Percentiles rank a stretch among this genome's conserved stretches.
Evolutionary conservation across 2,888 invertebrate species (phyloP).

Genomic region (Prostheceraeus crozeri): DNA sequence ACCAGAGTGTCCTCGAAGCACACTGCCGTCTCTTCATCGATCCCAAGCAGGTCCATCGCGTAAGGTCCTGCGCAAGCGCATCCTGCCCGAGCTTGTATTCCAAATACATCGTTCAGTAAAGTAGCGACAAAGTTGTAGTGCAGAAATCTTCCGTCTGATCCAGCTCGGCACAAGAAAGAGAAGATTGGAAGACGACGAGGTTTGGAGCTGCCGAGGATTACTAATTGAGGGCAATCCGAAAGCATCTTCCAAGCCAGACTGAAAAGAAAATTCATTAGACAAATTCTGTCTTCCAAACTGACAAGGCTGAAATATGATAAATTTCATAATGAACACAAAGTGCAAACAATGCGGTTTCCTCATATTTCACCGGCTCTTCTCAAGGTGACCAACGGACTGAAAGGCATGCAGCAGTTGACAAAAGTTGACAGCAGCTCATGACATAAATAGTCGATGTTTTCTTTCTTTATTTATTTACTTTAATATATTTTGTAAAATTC

Average conservation of each 20-base stretch:
- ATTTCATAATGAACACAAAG: too few species aligned
- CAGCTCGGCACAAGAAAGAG: conserved; percentile 37
- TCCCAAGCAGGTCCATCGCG: conserved; percentile 71
- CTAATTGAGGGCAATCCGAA: background rate
- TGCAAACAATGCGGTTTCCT: too few species aligned
- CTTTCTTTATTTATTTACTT: too few species aligned
- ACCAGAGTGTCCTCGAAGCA: conserved; percentile 68
- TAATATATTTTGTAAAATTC: too few species aligned
- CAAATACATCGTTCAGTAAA: conserved; percentile 79
- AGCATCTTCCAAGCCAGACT: conserved; percentile 29
- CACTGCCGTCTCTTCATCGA: conserved; percentile 68
- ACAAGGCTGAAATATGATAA: too few species aligned
- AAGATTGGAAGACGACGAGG: conserved; percentile 38
- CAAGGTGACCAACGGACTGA: too few species aligned
- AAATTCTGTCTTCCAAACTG: too few species aligned
- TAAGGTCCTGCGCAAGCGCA: conserved; percentile 72
- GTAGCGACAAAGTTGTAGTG: conserved; percentile 81
- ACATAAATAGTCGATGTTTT: too few species aligned
- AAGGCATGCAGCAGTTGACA: too few species aligned
- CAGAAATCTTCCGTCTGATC: conserved; percentile 61
- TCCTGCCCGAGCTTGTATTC: conserved; percentile 66
- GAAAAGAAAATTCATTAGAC: background rate
- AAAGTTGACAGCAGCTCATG: too few species aligned
- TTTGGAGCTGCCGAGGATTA: conserved; percentile 20
- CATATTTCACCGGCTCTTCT: too few species aligned